Evolutionary conservation across 2,888 invertebrate species (phyloP).

Genomic region (Gandaritis pyraliata): DNA sequence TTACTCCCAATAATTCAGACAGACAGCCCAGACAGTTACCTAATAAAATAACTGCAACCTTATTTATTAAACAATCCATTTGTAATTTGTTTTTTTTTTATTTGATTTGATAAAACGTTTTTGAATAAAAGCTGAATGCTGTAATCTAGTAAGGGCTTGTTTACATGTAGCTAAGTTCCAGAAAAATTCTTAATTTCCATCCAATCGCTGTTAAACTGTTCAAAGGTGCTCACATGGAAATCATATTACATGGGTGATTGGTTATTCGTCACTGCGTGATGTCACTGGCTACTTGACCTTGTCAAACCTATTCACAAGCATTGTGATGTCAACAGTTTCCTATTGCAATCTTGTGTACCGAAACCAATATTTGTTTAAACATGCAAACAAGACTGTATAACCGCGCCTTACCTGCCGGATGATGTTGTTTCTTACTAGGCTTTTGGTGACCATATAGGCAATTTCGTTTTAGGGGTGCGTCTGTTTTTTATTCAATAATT

Average conservation of each 20-base stretch:
- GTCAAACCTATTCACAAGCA: slow-evolving; percentile 56
- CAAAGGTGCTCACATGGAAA: slow-evolving; percentile 17
- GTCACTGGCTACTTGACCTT: slow-evolving; percentile 64
- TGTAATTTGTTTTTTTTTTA: too few relatives aligned
- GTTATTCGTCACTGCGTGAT: slow-evolving; percentile 56
- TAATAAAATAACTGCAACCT: slow-evolving; percentile 13
- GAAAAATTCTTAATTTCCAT: slow-evolving; percentile 1
- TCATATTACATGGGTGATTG: slow-evolving; percentile 48
- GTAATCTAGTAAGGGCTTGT: too few relatives aligned
- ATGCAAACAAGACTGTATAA: slow-evolving; percentile 3
- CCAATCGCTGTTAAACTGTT: slow-evolving; percentile 3
- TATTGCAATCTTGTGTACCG: slow-evolving; percentile 21
- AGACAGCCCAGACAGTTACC: slow-evolving; percentile 19
- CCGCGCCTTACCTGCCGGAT: too few relatives aligned
- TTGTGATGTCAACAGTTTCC: slow-evolving; percentile 41
- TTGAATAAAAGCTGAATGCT: too few relatives aligned
- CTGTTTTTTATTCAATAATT: too few relatives aligned
- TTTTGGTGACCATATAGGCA: too few relatives aligned
- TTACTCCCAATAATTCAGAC: slow-evolving; percentile 21
- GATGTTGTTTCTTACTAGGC: too few relatives aligned
- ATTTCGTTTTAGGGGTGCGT: too few relatives aligned
- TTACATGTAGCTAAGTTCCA: too few relatives aligned
- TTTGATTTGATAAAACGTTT: too few relatives aligned
- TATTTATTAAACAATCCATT: too few relatives aligned
- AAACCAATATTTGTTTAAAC: slow-evolving; percentile 36